Base-by-base conservation (phyloP, 2,113 vertebrate genomes). In the Dicerorhinus sumatrensis region DNA sequence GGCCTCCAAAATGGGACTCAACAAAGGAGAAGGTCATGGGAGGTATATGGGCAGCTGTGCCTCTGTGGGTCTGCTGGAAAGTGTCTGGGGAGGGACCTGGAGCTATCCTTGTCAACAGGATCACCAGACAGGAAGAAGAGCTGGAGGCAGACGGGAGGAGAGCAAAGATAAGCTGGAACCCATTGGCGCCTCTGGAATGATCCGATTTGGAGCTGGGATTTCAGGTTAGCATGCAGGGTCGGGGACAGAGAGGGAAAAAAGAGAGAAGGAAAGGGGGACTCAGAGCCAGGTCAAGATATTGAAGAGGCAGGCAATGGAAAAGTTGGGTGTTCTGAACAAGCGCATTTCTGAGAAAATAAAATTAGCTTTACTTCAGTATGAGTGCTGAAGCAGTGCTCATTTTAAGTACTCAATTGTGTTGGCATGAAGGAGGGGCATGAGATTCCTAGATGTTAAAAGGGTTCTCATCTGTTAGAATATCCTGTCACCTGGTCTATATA, bases 141-240 rank as follows among this genome's bases (percentile, higher is more conserved):
- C 16, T 21, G 62, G 17, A 42, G 0, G 2, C 14, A 60, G 51
- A 87, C 31, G 23, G 65, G 18, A 81, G 51, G 54, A 73, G 31
- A 58, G 51, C 7, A 10, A 60, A 54, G 54, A 13, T 6, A 25
- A 63, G 5, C 48, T 65, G 58, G 27, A 80, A 67, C 20, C 10
- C 0, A 11, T 21, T 39, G 58, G 13, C 20, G 58, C 12, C 29
- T 23, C 0, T 0, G 9, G 33, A 33, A 27, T 16, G 65, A 77
- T 54, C 48, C 63, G 17, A 3, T 33, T 62, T 58, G 18, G 18
- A 91, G 46, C 69, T 97, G 51, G 93, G 58, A 60, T 63, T 92
- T 70, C 33, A 75, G 27, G 33, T 73, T 80, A 54, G 16, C 13
- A 1, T 23, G 75, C 33, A 93, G 36, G 9, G 58, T 21, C 46